Evolutionary conservation across 1,140 invertebrate genomes (phyloP).

Genomic region (Drosophila teissieri): DNA sequence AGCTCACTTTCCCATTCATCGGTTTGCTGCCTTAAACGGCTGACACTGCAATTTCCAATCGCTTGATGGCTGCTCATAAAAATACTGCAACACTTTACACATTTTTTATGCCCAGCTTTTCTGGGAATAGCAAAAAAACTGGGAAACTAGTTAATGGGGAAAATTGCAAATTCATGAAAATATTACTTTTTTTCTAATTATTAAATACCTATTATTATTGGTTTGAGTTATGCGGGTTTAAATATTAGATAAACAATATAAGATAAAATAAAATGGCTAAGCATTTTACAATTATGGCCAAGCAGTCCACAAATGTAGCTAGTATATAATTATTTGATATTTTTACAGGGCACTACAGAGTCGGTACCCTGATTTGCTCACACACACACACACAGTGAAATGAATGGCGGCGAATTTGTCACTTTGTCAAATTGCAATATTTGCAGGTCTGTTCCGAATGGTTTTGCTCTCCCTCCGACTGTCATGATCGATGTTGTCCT

Average conservation of each 20-base stretch:
- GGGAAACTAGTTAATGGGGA: not conserved
- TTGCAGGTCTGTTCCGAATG: constrained; percentile 4
- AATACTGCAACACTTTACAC: constrained; percentile 5
- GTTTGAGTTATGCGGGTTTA: too few species aligned
- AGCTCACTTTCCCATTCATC: not conserved
- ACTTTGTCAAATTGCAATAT: constrained; percentile 54
- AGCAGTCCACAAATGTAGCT: too few species aligned
- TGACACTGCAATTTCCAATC: not conserved
- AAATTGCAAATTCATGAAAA: not conserved
- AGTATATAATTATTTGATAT: not conserved
- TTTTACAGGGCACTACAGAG: not conserved
- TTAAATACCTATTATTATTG: too few species aligned
- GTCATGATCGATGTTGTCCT: constrained; percentile 49
- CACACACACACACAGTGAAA: constrained; percentile 3
- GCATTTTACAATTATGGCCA: too few species aligned
- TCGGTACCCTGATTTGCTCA: not conserved
- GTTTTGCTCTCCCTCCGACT: constrained; percentile 1
- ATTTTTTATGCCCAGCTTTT: not conserved
- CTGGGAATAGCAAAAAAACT: not conserved
- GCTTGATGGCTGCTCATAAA: not conserved
- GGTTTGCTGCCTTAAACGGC: not conserved
- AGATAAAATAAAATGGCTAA: too few species aligned
- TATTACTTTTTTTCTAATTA: not conserved
- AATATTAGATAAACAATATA: too few species aligned
- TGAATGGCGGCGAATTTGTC: constrained; percentile 61